These are phyloP conservation scores for Echinops telfairi DNA, from an alignment of 2,113 vertebrate species.

Conservation along the genomic window DNA sequence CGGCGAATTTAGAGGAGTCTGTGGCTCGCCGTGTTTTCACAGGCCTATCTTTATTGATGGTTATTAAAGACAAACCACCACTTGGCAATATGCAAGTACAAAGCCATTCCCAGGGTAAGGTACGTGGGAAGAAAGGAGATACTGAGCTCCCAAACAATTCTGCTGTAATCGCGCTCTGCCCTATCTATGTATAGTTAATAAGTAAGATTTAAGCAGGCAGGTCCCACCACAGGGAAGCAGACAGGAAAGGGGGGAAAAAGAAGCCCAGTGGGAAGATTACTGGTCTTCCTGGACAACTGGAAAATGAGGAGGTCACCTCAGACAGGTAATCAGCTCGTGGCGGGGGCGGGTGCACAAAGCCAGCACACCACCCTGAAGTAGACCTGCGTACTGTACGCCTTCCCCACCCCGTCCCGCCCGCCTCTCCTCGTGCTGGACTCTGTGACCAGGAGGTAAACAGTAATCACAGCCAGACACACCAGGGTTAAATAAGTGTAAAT, in stretches of 20 bases:
- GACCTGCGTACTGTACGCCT: neutral
- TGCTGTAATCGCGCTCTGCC: constrained; percentile 85
- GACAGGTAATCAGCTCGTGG: neutral
- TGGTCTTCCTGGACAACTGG: constrained; percentile 6
- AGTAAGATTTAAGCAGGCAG: constrained; percentile 83
- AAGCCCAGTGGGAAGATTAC: neutral
- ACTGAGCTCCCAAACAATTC: constrained; percentile 90
- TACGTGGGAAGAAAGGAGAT: constrained; percentile 94
- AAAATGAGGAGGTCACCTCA: neutral
- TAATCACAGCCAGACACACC: neutral
- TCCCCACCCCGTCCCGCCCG: too few relatives aligned
- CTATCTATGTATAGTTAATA: constrained; percentile 86
- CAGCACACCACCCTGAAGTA: too few relatives aligned
- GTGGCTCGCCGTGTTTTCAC: constrained; percentile 77
- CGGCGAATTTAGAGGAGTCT: constrained; percentile 61
- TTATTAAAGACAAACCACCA: constrained; percentile 91
- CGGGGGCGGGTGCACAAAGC: neutral
- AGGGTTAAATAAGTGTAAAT: constrained; percentile 4
- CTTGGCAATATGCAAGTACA: constrained; percentile 92
- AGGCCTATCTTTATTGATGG: constrained; percentile 95
- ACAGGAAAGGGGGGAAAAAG: constrained; percentile 2
- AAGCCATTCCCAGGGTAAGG: constrained; percentile 91
- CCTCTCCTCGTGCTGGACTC: neutral
- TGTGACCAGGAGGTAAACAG: neutral
- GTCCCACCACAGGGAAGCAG: constrained; percentile 50